These are phyloP conservation scores for Propsilocerus akamusi DNA, from an alignment of 1,140 invertebrate genomes.

Conservation along the genomic window DNA sequence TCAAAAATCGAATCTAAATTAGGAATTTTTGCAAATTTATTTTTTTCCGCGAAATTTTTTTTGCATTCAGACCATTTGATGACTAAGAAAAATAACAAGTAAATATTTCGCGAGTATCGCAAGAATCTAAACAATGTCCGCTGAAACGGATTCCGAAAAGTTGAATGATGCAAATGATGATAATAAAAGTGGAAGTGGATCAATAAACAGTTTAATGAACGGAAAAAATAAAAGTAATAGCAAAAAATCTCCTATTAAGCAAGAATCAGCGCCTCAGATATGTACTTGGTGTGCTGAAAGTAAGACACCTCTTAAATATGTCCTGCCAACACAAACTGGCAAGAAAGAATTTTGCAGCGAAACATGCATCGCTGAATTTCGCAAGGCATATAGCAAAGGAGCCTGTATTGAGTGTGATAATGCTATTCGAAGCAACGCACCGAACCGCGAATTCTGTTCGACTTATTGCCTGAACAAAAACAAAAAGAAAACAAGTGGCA, in stretches of 20 bases:
- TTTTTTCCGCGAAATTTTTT: not conserved
- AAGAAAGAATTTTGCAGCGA: constrained; percentile 88
- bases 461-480: constrained; percentile 61
- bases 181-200: not conserved
- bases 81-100: not conserved
- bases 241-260: not conserved
- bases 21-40: no score
- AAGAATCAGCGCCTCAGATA: constrained; percentile 27
- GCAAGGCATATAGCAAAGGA: constrained; percentile 70
- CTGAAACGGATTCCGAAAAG: not conserved
- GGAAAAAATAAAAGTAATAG: not conserved
- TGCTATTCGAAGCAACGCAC: constrained; percentile 49
- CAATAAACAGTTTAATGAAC: not conserved
- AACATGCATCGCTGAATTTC: constrained; percentile 70
- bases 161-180: not conserved
- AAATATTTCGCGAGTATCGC: no score
- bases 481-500: constrained; percentile 47
- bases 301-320: constrained; percentile 64
- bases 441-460: constrained; percentile 67
- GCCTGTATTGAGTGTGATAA: constrained; percentile 73
- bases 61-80: not conserved
- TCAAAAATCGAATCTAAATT: no score
- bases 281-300: constrained; percentile 76
- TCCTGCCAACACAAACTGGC: constrained; percentile 67
- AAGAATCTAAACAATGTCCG: no score